Evolutionary conservation across 2,888 invertebrate genomes (phyloP), one percentile per base, ranked within the genome.

Genomic region (Eupithecia subumbrata): DNA sequence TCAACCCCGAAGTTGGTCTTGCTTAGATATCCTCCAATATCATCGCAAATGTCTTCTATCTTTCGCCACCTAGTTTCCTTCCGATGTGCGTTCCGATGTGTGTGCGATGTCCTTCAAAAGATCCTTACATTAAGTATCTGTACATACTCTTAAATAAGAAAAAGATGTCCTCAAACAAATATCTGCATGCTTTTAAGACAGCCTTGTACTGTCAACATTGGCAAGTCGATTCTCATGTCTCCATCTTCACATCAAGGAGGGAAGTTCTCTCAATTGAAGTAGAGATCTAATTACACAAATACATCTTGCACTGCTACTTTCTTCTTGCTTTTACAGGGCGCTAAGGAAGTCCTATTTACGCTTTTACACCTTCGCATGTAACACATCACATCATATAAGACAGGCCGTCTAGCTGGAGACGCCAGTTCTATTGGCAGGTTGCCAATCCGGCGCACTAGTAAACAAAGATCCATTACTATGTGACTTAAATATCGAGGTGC

Each of bases 401-500:
- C 67, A 22, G 40, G n/a, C 68, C 25, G 71, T 69, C 66, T 74
- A 63, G 66, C n/a, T 75, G 8, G 76, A 63, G 71, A 63, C 71
- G 43, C 67, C 76, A 2, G 56, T 63, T 48, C 64, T 52, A 52
- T 85, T 90, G 90, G 89, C 89, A 48, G 56, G 64, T 16, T 40
- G 85, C 85, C 71, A 64, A 73, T 81, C 84, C 82, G 83, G 83
- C 81, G 84, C 82, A 84, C 84, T 82, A 81, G 87, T 88, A 89
- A 88, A 89, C 88, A 88, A 87, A 85, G 84, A 84, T 85, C 81
- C 84, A 86, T 86, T 84, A 85, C 85, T 84, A 84, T 86, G 87
- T 84, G 84, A 86, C 88, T 83, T 83, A 89, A 90, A 88, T 89
- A 89, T 85, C 83, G 77, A 77, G 82, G 89, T 86, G 85, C 89